Conservation (phyloP, 2,113 vertebrate genomes). For the Microcebus griseorufus region DNA sequence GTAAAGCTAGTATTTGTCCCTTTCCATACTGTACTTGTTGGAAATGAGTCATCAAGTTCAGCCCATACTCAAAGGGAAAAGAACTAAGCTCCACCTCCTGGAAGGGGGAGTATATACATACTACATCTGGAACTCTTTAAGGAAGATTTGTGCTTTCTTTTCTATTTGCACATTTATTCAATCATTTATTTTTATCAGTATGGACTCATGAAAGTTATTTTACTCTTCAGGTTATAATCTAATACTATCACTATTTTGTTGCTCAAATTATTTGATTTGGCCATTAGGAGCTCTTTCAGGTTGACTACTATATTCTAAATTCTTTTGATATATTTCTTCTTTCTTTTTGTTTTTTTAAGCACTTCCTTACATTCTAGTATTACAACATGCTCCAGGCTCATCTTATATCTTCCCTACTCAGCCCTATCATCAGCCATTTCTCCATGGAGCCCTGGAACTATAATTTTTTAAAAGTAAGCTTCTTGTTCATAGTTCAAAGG, state of each 20-base stretch:
- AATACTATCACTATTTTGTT: not conserved
- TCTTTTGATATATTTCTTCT: not conserved
- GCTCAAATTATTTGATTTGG: constrained; percentile 7
- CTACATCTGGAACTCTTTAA: not conserved
- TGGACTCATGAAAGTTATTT: not conserved
- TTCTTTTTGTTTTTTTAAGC: not conserved
- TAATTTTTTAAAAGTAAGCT: constrained; percentile 23
- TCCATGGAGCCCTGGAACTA: not conserved
- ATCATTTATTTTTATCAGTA: not conserved
- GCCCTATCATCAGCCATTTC: constrained; percentile 13
- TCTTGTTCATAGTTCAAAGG: constrained; percentile 16
- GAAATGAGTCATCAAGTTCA: not conserved
- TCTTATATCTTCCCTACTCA: not conserved
- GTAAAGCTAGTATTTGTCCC: not conserved
- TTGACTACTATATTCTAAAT: not conserved
- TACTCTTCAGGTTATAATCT: not conserved
- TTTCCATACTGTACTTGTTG: not conserved
- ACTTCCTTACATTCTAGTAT: not conserved
- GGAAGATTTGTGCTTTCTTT: not conserved
- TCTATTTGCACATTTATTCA: not conserved
- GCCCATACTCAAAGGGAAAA: not conserved
- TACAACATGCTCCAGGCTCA: not conserved
- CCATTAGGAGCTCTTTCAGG: not conserved
- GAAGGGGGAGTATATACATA: not conserved
- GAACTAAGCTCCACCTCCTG: not conserved